phyloP scores from a whole-genome alignment of 1,140 invertebrate species.

The Leptinotarsa texana region DNA sequence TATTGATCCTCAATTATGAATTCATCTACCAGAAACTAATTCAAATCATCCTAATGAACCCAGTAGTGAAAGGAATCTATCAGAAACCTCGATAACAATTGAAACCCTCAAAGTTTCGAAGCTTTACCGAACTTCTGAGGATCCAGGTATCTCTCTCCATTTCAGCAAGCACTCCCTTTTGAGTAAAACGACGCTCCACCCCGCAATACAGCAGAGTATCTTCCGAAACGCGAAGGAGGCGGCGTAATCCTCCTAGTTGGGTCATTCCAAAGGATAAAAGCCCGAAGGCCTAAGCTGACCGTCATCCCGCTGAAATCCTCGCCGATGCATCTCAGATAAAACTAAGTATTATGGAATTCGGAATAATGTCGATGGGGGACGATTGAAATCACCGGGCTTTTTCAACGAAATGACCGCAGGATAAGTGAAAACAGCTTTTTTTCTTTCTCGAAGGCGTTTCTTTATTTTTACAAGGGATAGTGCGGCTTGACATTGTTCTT shows the following conservation, averaged over 20 bases:
- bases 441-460: background rate
- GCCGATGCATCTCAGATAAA: slow-evolving; percentile 18
- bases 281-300: slow-evolving; percentile 12
- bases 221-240: slow-evolving; percentile 10
- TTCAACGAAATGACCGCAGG: slow-evolving; percentile 12
- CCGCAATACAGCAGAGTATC: background rate
- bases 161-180: background rate
- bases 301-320: background rate
- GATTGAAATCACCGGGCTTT: slow-evolving; percentile 16
- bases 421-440: slow-evolving; percentile 25
- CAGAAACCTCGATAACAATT: too few relatives aligned
- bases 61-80: too few relatives aligned
- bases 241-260: slow-evolving; percentile 14
- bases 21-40: too few relatives aligned
- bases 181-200: background rate
- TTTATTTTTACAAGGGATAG: too few relatives aligned
- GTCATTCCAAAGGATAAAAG: slow-evolving; percentile 13
- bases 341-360: slow-evolving; percentile 24
- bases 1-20: too few relatives aligned
- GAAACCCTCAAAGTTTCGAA: too few relatives aligned
- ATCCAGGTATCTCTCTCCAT: too few relatives aligned
- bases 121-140: too few relatives aligned
- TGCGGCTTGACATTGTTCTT: too few relatives aligned
- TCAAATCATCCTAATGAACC: too few relatives aligned
- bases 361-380: slow-evolving; percentile 20